A percentile compares a stretch with the other conserved stretches of the same genome.
Conservation (phyloP, 2,888 invertebrate species). For the Agriopis leucophaearia region DNA sequence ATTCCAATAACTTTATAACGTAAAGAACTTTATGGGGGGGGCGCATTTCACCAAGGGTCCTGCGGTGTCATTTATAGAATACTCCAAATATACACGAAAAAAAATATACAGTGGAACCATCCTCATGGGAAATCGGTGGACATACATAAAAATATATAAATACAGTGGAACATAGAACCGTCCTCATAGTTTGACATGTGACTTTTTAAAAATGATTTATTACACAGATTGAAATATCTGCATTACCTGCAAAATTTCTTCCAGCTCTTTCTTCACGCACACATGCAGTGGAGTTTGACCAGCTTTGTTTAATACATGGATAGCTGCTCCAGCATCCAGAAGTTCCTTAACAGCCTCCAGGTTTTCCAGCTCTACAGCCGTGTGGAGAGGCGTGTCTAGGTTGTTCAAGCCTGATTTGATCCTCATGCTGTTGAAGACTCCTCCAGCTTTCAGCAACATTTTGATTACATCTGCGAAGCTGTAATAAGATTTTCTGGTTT, state of each 20-base stretch:
- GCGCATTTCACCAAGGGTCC: no score
- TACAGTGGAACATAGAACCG: no score
- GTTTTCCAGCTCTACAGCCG: constrained; percentile 78
- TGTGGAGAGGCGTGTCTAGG: constrained; percentile 80
- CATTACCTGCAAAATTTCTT: constrained; percentile 73
- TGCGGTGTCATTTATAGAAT: no score
- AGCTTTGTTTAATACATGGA: constrained; percentile 70
- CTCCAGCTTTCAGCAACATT: constrained; percentile 65
- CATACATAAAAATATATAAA: no score
- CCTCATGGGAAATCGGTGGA: no score
- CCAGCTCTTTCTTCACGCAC: constrained; percentile 75
- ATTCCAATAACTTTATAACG: constrained; percentile 17
- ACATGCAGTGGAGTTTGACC: constrained; percentile 84
- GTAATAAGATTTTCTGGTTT: constrained; percentile 7
- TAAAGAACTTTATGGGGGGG: no score
- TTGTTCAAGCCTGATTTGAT: constrained; percentile 41
- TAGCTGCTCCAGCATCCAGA: constrained; percentile 72
- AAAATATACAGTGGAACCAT: no score
- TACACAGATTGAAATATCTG: neutral
- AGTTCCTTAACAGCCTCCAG: constrained; percentile 75
- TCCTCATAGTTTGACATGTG: no score
- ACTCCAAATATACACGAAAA: no score
- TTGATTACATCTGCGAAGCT: constrained; percentile 68
- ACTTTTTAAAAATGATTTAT: no score
- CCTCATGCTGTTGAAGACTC: constrained; percentile 60